Evolutionary conservation across 2,797 vertebrate species (phyloP).

Genomic region (Coendou prehensilis): DNA sequence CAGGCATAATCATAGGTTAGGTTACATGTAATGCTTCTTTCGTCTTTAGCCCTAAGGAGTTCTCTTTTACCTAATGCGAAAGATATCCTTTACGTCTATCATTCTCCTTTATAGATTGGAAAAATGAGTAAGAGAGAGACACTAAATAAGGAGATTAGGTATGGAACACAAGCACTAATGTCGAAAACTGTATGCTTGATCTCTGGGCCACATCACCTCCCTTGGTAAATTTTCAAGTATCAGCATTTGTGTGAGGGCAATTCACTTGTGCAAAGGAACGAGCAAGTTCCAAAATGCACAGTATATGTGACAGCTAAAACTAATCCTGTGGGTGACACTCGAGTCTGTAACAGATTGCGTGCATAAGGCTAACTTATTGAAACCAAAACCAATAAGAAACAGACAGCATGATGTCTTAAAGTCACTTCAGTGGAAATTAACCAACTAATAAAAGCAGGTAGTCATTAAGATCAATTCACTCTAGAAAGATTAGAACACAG

Average conservation of each 20-base stretch:
- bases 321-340: not conserved
- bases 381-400: not conserved
- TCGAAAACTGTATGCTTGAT: not conserved
- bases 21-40: not conserved
- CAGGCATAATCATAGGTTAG: not conserved
- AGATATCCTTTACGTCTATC: not conserved
- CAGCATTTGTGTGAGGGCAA: not conserved
- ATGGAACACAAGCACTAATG: not conserved
- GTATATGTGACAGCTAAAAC: not conserved
- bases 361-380: not conserved
- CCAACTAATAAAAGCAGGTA: not conserved
- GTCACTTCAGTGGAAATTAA: not conserved
- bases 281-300: not conserved
- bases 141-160: not conserved
- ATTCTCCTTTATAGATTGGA: not conserved
- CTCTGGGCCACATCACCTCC: no score
- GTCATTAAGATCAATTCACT: not conserved
- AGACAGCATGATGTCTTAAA: not conserved
- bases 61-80: not conserved
- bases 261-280: not conserved
- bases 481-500: not conserved
- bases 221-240: not conserved
- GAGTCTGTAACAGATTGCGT: not conserved
- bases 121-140: not conserved
- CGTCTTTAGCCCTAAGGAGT: not conserved